Base-by-base conservation (phyloP, 1,140 invertebrate species). In the Philotrypesis tridentata region DNA sequence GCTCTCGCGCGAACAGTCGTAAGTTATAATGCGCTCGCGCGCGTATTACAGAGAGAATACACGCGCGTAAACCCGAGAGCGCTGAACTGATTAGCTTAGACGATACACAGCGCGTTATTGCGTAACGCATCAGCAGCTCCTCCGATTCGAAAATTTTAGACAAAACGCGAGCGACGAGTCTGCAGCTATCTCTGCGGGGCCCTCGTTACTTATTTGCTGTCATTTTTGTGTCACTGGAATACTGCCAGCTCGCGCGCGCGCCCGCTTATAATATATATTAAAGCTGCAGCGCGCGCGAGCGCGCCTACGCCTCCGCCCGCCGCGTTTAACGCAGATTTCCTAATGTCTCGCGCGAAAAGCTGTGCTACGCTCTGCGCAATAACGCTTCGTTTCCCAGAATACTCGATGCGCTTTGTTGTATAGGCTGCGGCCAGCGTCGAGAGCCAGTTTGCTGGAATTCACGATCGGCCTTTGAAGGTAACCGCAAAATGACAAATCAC, bases 161-260 rank as follows among this genome's bases (percentile, higher is more conserved):
- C 37, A 70, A 79, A 70, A 70, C 61, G 27, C 33, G n/a, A n/a
- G 23, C 61, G n/a, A 65, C n/a, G 21, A 6, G 17, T n/a, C n/a
- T n/a, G 11, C 65, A 27, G 25, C 40, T 60, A n/a, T n/a, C n/a
- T n/a, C n/a, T n/a, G n/a, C n/a, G n/a, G n/a, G n/a, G n/a, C n/a
- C 63, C 63, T 81, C 72, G 63, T 81, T 81, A 82, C 31, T 76
- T 61, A 76, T 75, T 82, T 71, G n/a, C 80, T 61, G 63, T 71
- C 63, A 82, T 71, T 82, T 82, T 70, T 76, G 80, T 43, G 80
- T 76, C 80, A 82, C 67, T 82, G 80, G 80, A 76, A 70, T 71
- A 76, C 33, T 76, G 80, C 80, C 80, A 82, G 73, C n/a, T 8
- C 60, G 37, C n/a, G 29, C 23, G 27, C 25, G n/a, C 2, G 61